Base-by-base conservation (phyloP, 2,888 invertebrate genomes). In the Ormyrus rosae region DNA sequence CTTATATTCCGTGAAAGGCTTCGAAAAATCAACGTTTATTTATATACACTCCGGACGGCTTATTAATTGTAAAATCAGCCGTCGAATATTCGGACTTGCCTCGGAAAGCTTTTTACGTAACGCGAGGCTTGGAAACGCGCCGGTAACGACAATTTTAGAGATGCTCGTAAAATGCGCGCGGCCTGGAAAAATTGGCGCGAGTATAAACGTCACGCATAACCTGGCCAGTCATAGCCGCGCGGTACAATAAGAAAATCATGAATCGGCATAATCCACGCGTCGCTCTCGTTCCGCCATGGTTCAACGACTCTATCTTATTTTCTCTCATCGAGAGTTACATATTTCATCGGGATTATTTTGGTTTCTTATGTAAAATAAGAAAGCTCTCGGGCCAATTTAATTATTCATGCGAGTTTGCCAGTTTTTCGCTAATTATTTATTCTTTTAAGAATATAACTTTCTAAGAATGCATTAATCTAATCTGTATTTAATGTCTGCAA, bases 331-430 rank as follows among this genome's bases (percentile, higher is more conserved):
- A 61, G 19, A 19, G 19, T 19, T 19, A 19, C 19, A 19, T 19
- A 19, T 48, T 65, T 46, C 56, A 19, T 6, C 61, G 61, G 2
- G 19, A 82, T 83, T 83, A 19, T 19, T 19, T 19, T 19, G 19
- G 19, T 19, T 19, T 19, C 19, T 19, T 19, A 19, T 19, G 19
- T 19, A 19, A 19, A 19, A 19, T 19, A 19, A 19, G 19, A 2
- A 19, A 19, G 19, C 19, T 19, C 81, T 83, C 74, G 79, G 64
- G 67, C 65, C 55, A 82, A 83, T 83, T 80, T 79, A 48, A 82
- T 83, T 79, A 76, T 78, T 68, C 79, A 67, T 71, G 80, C 72
- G 65, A 45, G 53, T 19, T 55, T 58, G 63, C 50, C 19, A 19
- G 19, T 19, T 19, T 19, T 19, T 1, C 19, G 19, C 19, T 19